Percentiles rank a stretch among this genome's conserved stretches.
These are phyloP conservation scores for Belgica antarctica DNA, from an alignment of 2,888 invertebrate genomes.

Conservation along the genomic window DNA sequence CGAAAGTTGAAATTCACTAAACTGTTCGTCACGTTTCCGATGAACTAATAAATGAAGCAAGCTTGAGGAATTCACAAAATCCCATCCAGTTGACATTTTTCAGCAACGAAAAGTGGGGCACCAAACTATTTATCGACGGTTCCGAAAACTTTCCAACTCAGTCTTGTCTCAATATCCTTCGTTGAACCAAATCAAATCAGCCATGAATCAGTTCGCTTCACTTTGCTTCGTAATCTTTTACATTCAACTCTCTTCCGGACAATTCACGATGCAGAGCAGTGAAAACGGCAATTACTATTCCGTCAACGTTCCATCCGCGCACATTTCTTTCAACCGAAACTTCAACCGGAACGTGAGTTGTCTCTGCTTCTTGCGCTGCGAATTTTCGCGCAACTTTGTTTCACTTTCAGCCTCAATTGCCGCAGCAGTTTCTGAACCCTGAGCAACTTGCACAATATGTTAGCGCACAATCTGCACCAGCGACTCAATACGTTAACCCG, in stretches of 20 bases:
- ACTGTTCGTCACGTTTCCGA: too few species aligned
- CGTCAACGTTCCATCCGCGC: neutral
- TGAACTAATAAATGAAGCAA: too few species aligned
- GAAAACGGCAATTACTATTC: constrained; percentile 25
- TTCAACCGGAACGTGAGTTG: neutral
- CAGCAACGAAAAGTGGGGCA: too few species aligned
- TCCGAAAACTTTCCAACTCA: too few species aligned
- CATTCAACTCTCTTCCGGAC: neutral
- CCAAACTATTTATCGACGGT: too few species aligned
- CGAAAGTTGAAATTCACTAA: too few species aligned
- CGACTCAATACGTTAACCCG: neutral
- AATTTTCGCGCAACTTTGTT: neutral
- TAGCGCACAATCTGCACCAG: neutral
- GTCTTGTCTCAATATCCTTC: too few species aligned
- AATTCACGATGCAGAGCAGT: neutral
- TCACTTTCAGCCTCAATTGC: neutral
- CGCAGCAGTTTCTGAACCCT: neutral
- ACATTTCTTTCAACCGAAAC: neutral
- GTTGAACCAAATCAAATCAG: too few species aligned
- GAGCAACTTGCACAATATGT: neutral
- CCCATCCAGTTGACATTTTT: too few species aligned
- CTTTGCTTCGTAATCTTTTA: neutral
- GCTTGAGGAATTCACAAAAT: too few species aligned
- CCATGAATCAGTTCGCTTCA: too few species aligned
- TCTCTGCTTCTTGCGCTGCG: neutral